Evolutionary conservation across 2,113 vertebrate species (phyloP).

Genomic region (Sylvietta virens): DNA sequence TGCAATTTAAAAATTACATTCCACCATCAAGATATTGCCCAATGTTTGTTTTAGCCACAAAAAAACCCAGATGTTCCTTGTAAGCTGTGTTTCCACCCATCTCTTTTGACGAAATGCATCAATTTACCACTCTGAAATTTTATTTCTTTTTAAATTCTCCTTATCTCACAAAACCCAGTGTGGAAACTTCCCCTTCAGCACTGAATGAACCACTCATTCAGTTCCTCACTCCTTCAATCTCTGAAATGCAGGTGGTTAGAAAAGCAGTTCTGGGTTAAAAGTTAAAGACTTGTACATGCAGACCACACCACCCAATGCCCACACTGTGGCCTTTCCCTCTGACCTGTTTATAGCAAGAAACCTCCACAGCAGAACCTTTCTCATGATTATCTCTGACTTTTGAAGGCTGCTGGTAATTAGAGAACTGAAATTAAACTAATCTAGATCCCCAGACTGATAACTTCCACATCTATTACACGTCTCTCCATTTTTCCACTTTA

Average conservation of each 20-base stretch:
- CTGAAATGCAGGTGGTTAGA: not conserved
- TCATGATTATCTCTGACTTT: not conserved
- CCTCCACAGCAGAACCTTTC: not conserved
- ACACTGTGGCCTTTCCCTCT: not conserved
- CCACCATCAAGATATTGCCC: not conserved
- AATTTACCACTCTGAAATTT: constrained; percentile 58
- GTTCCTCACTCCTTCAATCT: not conserved
- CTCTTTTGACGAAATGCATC: constrained; percentile 29
- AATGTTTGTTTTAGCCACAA: not conserved
- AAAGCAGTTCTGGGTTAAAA: not conserved
- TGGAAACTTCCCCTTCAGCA: constrained; percentile 20
- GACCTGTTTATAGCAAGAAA: not conserved
- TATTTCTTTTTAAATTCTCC: constrained; percentile 51
- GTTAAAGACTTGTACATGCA: not conserved
- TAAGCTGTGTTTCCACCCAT: not conserved
- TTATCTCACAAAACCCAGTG: not conserved
- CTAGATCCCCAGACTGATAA: not conserved
- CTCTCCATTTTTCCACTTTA: not conserved
- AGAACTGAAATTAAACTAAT: not conserved
- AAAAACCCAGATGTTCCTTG: not conserved
- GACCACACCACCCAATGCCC: not conserved
- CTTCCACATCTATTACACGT: not conserved
- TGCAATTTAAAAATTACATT: not conserved
- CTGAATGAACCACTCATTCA: not conserved
- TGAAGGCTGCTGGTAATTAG: not conserved